A percentile compares a stretch with the other conserved stretches of the same genome.
These are phyloP conservation scores for Theretra japonica DNA, from an alignment of 2,888 invertebrate species.

Conservation along the genomic window DNA sequence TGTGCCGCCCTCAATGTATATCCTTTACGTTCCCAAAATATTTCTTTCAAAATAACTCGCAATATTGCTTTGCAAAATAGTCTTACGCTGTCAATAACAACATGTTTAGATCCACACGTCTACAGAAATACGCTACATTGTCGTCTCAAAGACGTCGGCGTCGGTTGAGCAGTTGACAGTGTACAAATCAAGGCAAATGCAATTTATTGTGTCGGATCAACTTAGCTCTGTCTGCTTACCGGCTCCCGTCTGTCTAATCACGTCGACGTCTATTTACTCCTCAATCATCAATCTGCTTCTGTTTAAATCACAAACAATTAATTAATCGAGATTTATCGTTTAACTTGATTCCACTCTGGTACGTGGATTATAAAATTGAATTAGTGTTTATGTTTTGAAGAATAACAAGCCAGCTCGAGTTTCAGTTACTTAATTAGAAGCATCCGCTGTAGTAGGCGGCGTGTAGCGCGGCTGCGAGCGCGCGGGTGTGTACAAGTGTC, in stretches of 20 bases:
- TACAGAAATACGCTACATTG: neutral
- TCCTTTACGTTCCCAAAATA: neutral
- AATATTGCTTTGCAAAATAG: conserved; percentile 6
- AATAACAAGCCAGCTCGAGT: conserved; percentile 4
- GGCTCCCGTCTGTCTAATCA: conserved; percentile 34
- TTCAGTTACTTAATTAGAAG: conserved; percentile 40
- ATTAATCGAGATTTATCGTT: conserved; percentile 46
- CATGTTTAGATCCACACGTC: neutral
- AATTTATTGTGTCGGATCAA: conserved; percentile 59
- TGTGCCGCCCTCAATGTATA: neutral
- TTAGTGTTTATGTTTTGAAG: conserved; percentile 17
- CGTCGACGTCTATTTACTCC: conserved; percentile 49
- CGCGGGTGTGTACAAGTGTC: conserved; percentile 42
- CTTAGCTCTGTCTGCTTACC: conserved; percentile 46
- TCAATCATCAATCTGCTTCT: conserved; percentile 52
- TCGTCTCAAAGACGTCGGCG: conserved; percentile 8
- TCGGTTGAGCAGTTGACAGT: conserved; percentile 34
- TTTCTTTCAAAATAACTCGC: conserved; percentile 1
- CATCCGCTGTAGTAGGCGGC: conserved; percentile 29
- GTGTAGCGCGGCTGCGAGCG: neutral
- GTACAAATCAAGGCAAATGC: conserved; percentile 59
- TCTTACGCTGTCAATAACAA: conserved; percentile 5
- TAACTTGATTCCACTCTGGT: conserved; percentile 30
- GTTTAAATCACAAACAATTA: conserved; percentile 39
- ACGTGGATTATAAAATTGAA: conserved; percentile 18